Evolutionary conservation across 2,797 vertebrate species (phyloP).

Genomic region (Rhabdophis nuchalis): DNA sequence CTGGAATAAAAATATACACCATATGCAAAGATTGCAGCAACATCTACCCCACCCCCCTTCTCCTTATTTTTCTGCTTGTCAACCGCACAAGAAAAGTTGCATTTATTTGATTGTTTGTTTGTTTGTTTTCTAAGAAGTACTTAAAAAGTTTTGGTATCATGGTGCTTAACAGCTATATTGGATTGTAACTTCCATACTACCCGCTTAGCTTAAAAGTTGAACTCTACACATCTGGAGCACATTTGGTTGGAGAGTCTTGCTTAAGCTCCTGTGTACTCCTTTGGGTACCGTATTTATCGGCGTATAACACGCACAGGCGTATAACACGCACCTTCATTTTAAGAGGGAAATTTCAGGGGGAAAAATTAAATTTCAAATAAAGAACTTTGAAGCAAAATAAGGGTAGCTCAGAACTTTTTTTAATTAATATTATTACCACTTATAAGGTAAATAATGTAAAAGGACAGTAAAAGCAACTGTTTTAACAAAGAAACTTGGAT

Average conservation of each 20-base stretch:
- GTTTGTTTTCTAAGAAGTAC: not conserved
- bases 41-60: not conserved
- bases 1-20: not conserved
- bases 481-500: too few relatives aligned
- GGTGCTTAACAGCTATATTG: not conserved
- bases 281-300: too few relatives aligned
- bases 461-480: too few relatives aligned
- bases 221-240: not conserved
- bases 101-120: not conserved
- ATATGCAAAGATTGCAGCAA: not conserved
- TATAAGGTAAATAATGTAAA: too few relatives aligned
- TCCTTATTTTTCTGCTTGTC: not conserved
- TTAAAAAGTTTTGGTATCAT: not conserved
- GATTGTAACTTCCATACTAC: not conserved
- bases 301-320: too few relatives aligned
- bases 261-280: not conserved
- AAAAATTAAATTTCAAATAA: too few relatives aligned
- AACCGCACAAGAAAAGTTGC: not conserved
- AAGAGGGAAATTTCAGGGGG: too few relatives aligned
- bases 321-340: too few relatives aligned
- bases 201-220: not conserved
- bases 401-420: too few relatives aligned
- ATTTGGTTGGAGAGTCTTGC: not conserved
- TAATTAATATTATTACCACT: too few relatives aligned
- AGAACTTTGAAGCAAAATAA: too few relatives aligned